Evolutionary conservation across 2,888 invertebrate species (phyloP), one percentile per base, ranked within the genome.

Genomic region (Ashinkailepas kermadecensis): DNA sequence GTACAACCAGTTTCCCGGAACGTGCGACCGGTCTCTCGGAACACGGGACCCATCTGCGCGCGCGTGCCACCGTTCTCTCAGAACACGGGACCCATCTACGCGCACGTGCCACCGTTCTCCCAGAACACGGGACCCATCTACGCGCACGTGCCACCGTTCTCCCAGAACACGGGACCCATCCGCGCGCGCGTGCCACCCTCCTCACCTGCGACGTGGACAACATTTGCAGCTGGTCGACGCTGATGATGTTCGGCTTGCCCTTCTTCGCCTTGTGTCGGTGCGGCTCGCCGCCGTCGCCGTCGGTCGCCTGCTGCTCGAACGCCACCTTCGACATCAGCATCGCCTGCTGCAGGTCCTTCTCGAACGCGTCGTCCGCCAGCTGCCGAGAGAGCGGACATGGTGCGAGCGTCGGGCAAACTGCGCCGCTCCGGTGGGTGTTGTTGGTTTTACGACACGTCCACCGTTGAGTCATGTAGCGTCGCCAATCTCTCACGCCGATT

Each of bases 271-370:
- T 18, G 11, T 13, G 18, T 54, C 54, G 54, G 74, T 7, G 15
- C 18, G 74, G 18, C 54, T 74, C 74, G 15, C 1, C 54, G 4
- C 18, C 74, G 74, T 74, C 25, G 39, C 18, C 54, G 18, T 74
- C 54, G 15, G 74, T 13, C 8, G 54, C 18, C 74, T 13, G 12
- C 7, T 18, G 39, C 54, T 74, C 74, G 10, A 39, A 74, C 23
- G 54, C 74, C 54, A 74, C 74, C 21, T 25, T 25, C 6, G 74
- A 74, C 74, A 74, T 54, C 18, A 74, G 12, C 74, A 74, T 54
- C 54, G 74, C 74, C 74, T 74, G 74, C 74, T 74, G 74, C 74
- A 74, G 54, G 74, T 74, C 74, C 74, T 25, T 25, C 74, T 74
- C 74, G 74, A 74, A 74, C 18, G 74, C 25, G 39, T 74, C 74